Percentiles rank a stretch among this genome's conserved stretches.
Evolutionary conservation across 2,797 vertebrate species (phyloP).

Genomic region (Pipistrellus pygmaeus): DNA sequence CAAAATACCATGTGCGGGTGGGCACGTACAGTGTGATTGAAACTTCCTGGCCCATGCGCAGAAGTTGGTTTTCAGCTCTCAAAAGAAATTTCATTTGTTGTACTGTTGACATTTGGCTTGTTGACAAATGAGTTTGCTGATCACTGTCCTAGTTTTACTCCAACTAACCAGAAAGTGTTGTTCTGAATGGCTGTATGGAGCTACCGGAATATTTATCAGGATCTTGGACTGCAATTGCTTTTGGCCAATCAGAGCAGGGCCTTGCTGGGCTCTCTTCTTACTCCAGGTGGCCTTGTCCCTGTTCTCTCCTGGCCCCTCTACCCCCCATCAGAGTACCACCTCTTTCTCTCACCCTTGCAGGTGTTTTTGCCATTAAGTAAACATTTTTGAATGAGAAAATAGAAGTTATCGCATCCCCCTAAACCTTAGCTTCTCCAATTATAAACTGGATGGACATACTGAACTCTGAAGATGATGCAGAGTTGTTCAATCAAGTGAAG

Average conservation of each 20-base stretch:
- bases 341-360: not conserved
- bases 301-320: not conserved
- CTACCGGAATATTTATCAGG: not conserved
- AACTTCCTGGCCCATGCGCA: no score
- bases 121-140: no score
- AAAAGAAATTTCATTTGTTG: no score
- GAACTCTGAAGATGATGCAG: not conserved
- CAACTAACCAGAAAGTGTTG: not conserved
- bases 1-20: no score
- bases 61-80: no score
- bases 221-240: not conserved
- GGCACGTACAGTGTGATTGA: no score
- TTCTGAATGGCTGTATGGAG: not conserved
- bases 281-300: not conserved
- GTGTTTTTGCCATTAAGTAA: not conserved
- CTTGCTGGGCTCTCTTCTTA: not conserved
- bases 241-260: not conserved
- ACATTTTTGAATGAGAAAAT: slow-evolving; percentile 20
- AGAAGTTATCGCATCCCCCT: not conserved
- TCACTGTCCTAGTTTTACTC: not conserved
- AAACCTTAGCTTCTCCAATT: not conserved
- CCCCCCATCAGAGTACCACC: no score
- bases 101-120: no score
- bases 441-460: not conserved
- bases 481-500: not conserved